Evolutionary conservation across 2,888 invertebrate species (phyloP), one percentile per base, ranked within the genome.

Genomic region (Nebria brevicollis): DNA sequence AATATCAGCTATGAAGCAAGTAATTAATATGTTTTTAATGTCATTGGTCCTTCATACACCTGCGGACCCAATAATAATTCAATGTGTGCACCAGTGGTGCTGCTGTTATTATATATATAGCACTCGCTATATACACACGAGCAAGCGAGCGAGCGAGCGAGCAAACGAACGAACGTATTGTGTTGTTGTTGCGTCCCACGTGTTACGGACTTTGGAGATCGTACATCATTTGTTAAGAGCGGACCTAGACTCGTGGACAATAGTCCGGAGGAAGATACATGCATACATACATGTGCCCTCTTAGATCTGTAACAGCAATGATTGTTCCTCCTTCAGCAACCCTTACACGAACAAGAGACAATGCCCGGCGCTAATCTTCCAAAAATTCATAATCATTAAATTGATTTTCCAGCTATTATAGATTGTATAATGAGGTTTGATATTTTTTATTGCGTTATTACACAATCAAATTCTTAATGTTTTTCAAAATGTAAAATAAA

Each of bases 201-300:
- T 42, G 34, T 34, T 34, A 20, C 26, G 75, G 54, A 75, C 74
- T 54, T 25, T 20, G 7, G 74, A 15, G 54, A 54, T 75, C 75
- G 75, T 75, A 75, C 75, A 43, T 75, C 75, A 75, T 75, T 75
- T 75, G 75, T 75, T 75, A 20, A n/a, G 26, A 26, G 75, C 11
- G 64, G 25, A 64, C 64, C 34, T 20, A 11, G 70, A 70, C 25
- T 11, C 3, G 7, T 15, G 72, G 72, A 72, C 72, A 72, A 72
- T 72, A 72, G 54, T 34, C 11, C 25, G 1, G 15, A 10, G 43
- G 75, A 75, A 64, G 54, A 26, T 25, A 34, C 70, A 13, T 11
- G 25, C 25, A 34, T 54, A 54, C 54, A 54, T 54, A 13, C 54
- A 54, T 13, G 54, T 34, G 34, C 34, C 34, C 34, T 1, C 34